Evolutionary conservation across 2,888 invertebrate species (phyloP).

Genomic region (Drosophila yooni): DNA sequence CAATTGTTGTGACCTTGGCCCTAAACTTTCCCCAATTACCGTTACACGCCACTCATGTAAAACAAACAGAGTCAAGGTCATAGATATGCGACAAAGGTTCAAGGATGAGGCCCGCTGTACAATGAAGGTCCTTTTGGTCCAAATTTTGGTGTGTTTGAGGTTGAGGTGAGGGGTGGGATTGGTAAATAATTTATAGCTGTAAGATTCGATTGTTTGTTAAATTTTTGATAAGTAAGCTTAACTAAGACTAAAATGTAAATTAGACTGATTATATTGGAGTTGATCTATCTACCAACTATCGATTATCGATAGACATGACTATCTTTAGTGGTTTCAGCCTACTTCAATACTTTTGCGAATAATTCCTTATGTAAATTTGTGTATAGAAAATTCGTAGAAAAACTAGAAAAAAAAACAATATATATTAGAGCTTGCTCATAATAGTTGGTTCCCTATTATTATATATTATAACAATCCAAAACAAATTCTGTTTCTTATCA

Average conservation of each 20-base stretch:
- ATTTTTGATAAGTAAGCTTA: no score
- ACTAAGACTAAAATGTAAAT: neutral
- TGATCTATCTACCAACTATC: neutral
- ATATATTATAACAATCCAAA: neutral
- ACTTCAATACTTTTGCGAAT: neutral
- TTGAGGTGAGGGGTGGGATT: neutral
- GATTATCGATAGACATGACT: neutral
- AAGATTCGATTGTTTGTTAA: neutral
- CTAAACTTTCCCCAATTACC: slow-evolving; percentile 55
- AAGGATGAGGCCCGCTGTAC: slow-evolving; percentile 24
- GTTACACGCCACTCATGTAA: slow-evolving; percentile 33
- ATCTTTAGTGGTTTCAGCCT: neutral
- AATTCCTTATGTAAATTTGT: neutral
- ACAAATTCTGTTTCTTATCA: no score
- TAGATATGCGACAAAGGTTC: slow-evolving; percentile 33
- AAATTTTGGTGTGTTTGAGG: neutral
- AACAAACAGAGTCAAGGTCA: slow-evolving; percentile 23
- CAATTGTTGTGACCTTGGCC: slow-evolving; percentile 45
- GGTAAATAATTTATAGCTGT: neutral
- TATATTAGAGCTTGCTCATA: no score
- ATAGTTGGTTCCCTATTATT: neutral
- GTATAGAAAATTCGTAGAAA: neutral
- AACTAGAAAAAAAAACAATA: neutral
- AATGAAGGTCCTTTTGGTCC: neutral
- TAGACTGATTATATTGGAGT: neutral